Evolutionary conservation across 2,888 invertebrate genomes (phyloP).

Genomic region (Acheta domesticus): DNA sequence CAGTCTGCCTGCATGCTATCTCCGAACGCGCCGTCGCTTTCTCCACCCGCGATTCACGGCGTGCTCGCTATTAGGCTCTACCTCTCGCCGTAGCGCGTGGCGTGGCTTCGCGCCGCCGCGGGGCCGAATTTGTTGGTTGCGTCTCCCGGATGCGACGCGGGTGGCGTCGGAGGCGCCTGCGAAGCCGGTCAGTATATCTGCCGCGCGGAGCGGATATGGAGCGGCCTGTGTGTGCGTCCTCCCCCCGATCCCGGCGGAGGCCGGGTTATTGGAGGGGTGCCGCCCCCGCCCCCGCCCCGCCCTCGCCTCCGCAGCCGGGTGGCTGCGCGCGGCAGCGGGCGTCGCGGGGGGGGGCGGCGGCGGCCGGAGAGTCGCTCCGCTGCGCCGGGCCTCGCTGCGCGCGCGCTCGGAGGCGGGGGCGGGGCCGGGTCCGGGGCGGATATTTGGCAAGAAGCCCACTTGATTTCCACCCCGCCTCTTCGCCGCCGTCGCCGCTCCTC

Average conservation of each 20-base stretch:
- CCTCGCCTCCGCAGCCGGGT: slow-evolving; percentile 18
- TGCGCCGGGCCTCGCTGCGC: no score
- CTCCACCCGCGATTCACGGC: background rate
- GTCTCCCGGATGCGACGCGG: no score
- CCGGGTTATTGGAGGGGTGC: slow-evolving; percentile 21
- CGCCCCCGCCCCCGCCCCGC: background rate
- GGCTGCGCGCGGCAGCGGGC: background rate
- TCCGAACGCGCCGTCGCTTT: background rate
- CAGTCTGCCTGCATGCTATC: no score
- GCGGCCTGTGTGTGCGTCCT: slow-evolving; percentile 10
- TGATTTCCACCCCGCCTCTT: slow-evolving; percentile 33
- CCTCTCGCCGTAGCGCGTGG: no score
- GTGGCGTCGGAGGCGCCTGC: background rate
- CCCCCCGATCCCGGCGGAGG: background rate
- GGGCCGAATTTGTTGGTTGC: no score
- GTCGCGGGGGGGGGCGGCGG: background rate
- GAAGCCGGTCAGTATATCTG: slow-evolving; percentile 22
- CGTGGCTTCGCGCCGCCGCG: no score
- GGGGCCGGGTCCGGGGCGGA: slow-evolving; percentile 18
- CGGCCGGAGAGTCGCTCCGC: background rate
- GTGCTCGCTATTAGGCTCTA: background rate
- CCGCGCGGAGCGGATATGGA: slow-evolving; percentile 19
- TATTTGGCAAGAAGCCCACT: slow-evolving; percentile 35
- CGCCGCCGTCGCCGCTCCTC: background rate
- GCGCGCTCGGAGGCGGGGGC: background rate